Conservation (phyloP, 2,888 invertebrate genomes). For the Belgica antarctica region DNA sequence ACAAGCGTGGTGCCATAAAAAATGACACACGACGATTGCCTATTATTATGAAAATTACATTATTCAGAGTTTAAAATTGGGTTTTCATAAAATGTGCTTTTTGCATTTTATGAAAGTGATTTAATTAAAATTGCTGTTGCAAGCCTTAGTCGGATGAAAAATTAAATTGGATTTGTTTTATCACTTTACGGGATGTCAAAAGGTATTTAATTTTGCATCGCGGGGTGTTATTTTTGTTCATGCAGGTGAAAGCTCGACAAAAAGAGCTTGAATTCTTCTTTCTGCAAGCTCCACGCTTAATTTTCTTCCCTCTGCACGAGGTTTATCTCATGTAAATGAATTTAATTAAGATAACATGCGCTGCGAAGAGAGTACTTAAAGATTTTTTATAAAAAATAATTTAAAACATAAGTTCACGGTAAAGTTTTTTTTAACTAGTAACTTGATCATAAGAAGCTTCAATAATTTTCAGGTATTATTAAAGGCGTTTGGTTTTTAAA, state of each 20-base stretch:
- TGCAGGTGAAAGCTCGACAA: not conserved
- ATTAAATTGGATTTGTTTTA: constrained; percentile 30
- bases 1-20: constrained; percentile 26
- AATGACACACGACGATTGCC: constrained; percentile 17
- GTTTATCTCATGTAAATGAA: not conserved
- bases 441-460: no score
- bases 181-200: constrained; percentile 37
- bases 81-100: constrained; percentile 27
- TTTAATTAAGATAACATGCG: no score
- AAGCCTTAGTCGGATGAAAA: constrained; percentile 24
- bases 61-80: constrained; percentile 23
- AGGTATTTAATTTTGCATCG: constrained; percentile 39
- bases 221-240: not conserved
- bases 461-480: no score
- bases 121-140: constrained; percentile 40
- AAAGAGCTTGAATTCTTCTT: no score
- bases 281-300: not conserved
- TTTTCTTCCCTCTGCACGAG: not conserved
- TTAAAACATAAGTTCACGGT: no score
- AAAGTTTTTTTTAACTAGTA: no score
- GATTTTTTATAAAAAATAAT: no score
- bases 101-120: constrained; percentile 37
- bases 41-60: constrained; percentile 38
- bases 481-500: no score
- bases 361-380: no score